Conservation (phyloP, 2,113 vertebrate species). For the Argyrosomus japonicus region DNA sequence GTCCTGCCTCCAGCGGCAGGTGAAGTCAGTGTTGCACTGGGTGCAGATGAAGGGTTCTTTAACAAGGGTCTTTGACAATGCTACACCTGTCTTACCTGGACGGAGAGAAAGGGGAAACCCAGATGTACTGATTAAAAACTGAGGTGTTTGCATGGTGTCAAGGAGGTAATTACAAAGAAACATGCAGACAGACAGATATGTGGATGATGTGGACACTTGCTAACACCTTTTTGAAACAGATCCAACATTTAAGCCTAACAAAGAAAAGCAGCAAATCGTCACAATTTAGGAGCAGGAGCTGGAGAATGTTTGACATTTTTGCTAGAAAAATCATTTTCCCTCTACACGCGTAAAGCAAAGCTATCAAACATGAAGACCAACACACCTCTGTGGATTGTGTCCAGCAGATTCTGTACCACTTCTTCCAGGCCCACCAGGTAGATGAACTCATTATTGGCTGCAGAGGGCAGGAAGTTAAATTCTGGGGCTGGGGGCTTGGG, state of each 20-base stretch:
- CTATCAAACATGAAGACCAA: background rate
- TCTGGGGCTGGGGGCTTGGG: conserved; percentile 92
- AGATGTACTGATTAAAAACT: background rate
- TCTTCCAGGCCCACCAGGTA: conserved; percentile 97
- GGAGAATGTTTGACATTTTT: background rate
- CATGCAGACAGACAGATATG: background rate
- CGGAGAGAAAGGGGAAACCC: conserved; percentile 19
- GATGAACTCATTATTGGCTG: conserved; percentile 98
- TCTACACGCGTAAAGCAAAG: background rate
- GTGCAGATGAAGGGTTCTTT: conserved; percentile 92
- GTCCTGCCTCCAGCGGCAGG: conserved; percentile 95
- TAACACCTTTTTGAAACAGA: background rate
- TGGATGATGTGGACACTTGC: background rate
- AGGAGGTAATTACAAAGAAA: background rate
- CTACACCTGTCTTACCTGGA: conserved; percentile 74
- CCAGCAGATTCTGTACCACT: conserved; percentile 95
- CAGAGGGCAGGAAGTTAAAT: conserved; percentile 95
- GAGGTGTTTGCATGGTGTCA: background rate
- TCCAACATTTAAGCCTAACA: background rate
- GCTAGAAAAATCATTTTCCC: background rate
- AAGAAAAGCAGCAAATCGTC: background rate
- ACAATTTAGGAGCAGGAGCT: background rate
- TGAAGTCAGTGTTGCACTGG: conserved; percentile 98
- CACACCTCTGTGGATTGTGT: conserved; percentile 89
- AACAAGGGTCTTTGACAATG: conserved; percentile 60